Percentiles rank a stretch among this genome's conserved stretches.
Evolutionary conservation across 1,140 invertebrate genomes (phyloP).

Genomic region (Charaxes varanes): DNA sequence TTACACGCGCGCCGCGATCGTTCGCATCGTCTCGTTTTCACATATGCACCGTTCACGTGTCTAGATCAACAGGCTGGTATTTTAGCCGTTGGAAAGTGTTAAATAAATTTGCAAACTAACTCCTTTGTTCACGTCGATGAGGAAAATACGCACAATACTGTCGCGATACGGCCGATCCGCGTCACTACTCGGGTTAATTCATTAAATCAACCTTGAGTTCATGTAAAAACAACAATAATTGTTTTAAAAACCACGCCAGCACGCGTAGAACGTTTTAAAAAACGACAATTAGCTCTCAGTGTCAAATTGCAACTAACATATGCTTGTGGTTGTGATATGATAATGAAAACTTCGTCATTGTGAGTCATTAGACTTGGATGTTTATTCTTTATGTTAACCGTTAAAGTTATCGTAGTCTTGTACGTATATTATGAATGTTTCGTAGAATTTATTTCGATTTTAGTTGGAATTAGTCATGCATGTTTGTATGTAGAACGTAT

Average conservation of each 20-base stretch:
- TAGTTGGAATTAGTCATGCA: slow-evolving; percentile 39
- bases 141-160: slow-evolving; percentile 53
- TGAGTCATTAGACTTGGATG: slow-evolving; percentile 64
- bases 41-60: slow-evolving; percentile 54
- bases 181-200: slow-evolving; percentile 41
- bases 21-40: slow-evolving; percentile 57
- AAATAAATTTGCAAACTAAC: slow-evolving; percentile 44
- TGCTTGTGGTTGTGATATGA: slow-evolving; percentile 58
- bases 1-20: slow-evolving; percentile 50
- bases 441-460: slow-evolving; percentile 40
- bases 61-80: slow-evolving; percentile 56
- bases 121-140: slow-evolving; percentile 62
- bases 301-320: slow-evolving; percentile 59
- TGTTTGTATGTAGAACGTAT: slow-evolving; percentile 23
- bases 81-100: slow-evolving; percentile 41
- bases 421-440: slow-evolving; percentile 35
- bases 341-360: slow-evolving; percentile 68
- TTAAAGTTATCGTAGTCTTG: slow-evolving; percentile 33
- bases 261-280: slow-evolving; percentile 25
- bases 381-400: slow-evolving; percentile 68
- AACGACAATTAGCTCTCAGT: slow-evolving; percentile 42
- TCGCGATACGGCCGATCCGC: slow-evolving; percentile 31
- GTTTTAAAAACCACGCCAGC: too few relatives aligned
- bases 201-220: slow-evolving; percentile 32
- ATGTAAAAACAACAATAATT: slow-evolving; percentile 21